Evolutionary conservation across 2,888 invertebrate species (phyloP).

Genomic region (Pachycephus smyrnensis): DNA sequence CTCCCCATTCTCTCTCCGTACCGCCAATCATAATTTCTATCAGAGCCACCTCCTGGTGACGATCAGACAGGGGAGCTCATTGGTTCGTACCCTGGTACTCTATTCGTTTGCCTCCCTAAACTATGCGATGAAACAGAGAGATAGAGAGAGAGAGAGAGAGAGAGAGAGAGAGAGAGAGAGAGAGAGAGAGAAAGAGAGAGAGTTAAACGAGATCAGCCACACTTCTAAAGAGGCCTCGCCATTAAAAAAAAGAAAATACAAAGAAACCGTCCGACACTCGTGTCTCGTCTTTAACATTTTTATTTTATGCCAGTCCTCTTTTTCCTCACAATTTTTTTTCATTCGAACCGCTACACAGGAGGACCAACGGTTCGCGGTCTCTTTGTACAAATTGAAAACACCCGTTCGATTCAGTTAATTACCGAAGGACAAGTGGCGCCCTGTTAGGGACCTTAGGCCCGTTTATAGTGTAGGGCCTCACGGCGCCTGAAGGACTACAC

Average conservation of each 20-base stretch:
- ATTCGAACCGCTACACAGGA: background rate
- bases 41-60: conserved; percentile 67
- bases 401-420: conserved; percentile 66
- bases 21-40: conserved; percentile 66
- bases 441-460: conserved; percentile 28
- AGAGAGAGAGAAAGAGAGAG: conserved; percentile 24
- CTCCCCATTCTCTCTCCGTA: conserved; percentile 17
- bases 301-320: background rate
- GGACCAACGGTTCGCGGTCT: background rate
- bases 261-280: background rate
- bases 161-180: conserved; percentile 25
- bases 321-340: background rate
- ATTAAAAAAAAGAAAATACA: background rate
- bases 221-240: background rate
- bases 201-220: background rate
- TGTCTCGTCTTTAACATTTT: background rate
- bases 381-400: conserved; percentile 56
- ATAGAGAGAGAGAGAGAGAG: conserved; percentile 27
- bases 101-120: background rate
- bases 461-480: background rate
- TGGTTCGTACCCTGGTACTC: conserved; percentile 18
- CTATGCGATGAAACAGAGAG: conserved; percentile 22
- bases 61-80: conserved; percentile 53
- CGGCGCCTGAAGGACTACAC: background rate
- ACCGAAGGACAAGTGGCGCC: conserved; percentile 65